These are phyloP conservation scores for Myzus persicae DNA, from an alignment of 1,140 invertebrate species.

Conservation along the genomic window DNA sequence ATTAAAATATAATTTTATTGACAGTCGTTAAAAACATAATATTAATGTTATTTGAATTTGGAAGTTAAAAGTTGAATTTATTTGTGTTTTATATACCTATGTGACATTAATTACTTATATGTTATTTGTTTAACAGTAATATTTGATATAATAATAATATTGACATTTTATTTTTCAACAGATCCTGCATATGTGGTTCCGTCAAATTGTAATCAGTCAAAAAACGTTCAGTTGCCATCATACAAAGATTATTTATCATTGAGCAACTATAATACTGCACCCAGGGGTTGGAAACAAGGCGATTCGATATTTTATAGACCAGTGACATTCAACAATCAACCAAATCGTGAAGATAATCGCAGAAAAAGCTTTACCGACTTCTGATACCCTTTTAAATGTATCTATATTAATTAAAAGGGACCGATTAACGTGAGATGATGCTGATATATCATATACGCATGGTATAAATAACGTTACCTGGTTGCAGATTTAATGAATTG, in stretches of 20 bases:
- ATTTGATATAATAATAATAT: neutral
- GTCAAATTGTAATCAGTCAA: neutral
- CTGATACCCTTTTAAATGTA: neutral
- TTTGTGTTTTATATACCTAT: neutral
- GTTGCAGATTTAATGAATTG: neutral
- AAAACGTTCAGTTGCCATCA: slow-evolving; percentile 23
- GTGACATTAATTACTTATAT: neutral
- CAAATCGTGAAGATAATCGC: neutral
- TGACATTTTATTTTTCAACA: neutral
- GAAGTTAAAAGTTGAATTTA: neutral
- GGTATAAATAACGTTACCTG: neutral
- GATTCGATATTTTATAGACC: neutral
- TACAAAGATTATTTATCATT: slow-evolving; percentile 65
- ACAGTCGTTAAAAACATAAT: neutral
- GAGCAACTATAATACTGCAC: slow-evolving; percentile 80
- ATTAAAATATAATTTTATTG: neutral
- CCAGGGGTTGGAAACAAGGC: slow-evolving; percentile 73
- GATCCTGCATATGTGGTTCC: neutral
- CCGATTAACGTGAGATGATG: neutral
- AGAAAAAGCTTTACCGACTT: slow-evolving; percentile 49
- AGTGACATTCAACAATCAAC: slow-evolving; percentile 3
- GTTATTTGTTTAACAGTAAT: neutral
- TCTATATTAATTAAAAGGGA: neutral
- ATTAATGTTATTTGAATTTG: neutral
- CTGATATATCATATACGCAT: neutral